Base-by-base conservation (phyloP, 1,140 invertebrate species). In the Neocloeon triangulifer region DNA sequence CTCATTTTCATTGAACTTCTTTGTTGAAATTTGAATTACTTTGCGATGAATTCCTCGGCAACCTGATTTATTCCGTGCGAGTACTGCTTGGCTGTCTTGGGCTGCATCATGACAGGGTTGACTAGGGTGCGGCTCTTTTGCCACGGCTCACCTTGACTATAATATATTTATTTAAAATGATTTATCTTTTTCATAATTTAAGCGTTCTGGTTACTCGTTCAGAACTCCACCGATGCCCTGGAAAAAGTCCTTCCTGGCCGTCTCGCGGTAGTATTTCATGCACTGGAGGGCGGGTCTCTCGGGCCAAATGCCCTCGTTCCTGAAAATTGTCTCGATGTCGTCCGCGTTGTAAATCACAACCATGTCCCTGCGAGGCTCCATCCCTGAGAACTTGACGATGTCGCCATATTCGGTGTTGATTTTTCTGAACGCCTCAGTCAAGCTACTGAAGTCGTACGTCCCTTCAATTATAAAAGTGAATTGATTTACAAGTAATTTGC, bases 101-200 rank as follows among this genome's bases (percentile, higher is more conserved):
- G 51, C 34, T 48, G 39, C 42, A 55, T 44, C 41, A 55, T 46
- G 4, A 44, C 36, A 22, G 47, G 48, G 19, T 55, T 50, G 7
- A 47, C 42, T 12, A 42, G 42, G n/a, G 39, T 40, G 17, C 52
- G 35, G 2, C 51, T 35, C 6, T 43, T 39, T 32, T 46, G 47
- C 52, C 52, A 54, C 25, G 45, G 38, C 33, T 55, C 50, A 13
- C 52, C 52, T 20, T 49, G 49, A 6, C 51, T 75, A 52, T 25
- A 12, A 5, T n/a, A n/a, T n/a, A n/a, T n/a, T n/a, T n/a, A n/a
- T n/a, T n/a, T n/a, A n/a, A n/a, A n/a, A n/a, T n/a, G n/a, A n/a
- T n/a, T n/a, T n/a, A n/a, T n/a, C n/a, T n/a, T n/a, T n/a, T n/a
- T n/a, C n/a, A n/a, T n/a, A n/a, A n/a, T n/a, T n/a, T n/a, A n/a